These are phyloP conservation scores for Diplolepis rosae DNA, from an alignment of 2,888 invertebrate species.

Conservation along the genomic window DNA sequence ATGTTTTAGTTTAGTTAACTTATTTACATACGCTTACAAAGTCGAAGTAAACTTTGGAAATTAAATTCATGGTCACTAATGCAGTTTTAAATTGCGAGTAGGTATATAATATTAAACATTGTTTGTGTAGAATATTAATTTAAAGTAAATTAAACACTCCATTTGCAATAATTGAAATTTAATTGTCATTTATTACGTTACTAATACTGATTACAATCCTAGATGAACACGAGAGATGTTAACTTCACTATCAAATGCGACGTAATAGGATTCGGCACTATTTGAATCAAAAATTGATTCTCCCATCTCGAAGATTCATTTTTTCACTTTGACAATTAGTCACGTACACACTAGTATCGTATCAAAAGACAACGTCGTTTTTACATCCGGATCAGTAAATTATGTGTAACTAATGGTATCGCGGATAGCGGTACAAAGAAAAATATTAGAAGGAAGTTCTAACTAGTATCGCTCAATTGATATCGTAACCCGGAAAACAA, in stretches of 20 bases:
- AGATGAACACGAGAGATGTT: conserved; percentile 63
- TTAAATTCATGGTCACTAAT: no score
- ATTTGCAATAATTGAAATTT: conserved; percentile 27
- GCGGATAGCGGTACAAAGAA: background rate
- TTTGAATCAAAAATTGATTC: conserved; percentile 7
- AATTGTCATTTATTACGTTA: conserved; percentile 24
- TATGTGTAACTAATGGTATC: conserved; percentile 13
- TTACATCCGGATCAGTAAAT: background rate
- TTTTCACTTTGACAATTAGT: background rate
- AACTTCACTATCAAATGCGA: background rate
- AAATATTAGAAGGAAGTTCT: conserved; percentile 13
- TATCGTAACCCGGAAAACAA: background rate
- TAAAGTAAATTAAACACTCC: no score
- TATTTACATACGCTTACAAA: no score
- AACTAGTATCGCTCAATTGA: background rate
- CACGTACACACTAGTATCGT: conserved; percentile 18
- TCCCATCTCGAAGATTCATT: background rate
- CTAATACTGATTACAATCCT: conserved; percentile 57
- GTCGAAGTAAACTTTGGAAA: no score
- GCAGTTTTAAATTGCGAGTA: no score
- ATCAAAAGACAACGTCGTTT: conserved; percentile 24
- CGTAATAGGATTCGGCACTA: conserved; percentile 3
- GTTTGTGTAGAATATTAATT: no score
- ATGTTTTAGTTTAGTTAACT: no score
- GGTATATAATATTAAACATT: no score